Evolutionary conservation across 2,113 vertebrate species (phyloP).

Genomic region (mouse (Mus musculus)): DNA sequence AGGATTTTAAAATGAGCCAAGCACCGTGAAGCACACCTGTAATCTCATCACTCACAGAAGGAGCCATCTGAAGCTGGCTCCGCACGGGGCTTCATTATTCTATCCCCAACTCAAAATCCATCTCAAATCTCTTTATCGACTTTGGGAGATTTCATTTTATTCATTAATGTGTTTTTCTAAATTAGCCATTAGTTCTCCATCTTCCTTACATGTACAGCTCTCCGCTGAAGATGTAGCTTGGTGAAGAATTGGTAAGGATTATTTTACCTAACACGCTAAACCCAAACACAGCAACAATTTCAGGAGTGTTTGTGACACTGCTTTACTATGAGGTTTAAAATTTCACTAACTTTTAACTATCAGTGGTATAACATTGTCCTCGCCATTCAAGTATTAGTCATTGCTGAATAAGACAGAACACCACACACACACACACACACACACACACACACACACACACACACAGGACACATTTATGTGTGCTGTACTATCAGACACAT

Average conservation of each 20-base stretch:
- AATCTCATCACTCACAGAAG: background rate
- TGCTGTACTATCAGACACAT: background rate
- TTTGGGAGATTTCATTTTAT: slow-evolving; percentile 26
- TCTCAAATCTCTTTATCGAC: slow-evolving; percentile 33
- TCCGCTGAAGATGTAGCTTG: slow-evolving; percentile 22
- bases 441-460: background rate
- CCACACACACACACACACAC: background rate
- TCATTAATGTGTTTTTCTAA: slow-evolving; percentile 9
- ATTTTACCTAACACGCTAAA: slow-evolving; percentile 24
- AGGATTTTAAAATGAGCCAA: slow-evolving; percentile 17
- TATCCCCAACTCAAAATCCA: slow-evolving; percentile 15
- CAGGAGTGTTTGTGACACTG: background rate
- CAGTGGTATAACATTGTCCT: slow-evolving; percentile 27
- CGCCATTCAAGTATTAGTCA: slow-evolving; percentile 19
- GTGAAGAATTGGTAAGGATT: background rate
- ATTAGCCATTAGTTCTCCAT: background rate
- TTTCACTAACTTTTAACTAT: slow-evolving; percentile 44
- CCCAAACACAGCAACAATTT: slow-evolving; percentile 30
- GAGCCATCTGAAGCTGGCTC: background rate
- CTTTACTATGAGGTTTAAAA: background rate
- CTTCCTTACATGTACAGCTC: slow-evolving; percentile 21
- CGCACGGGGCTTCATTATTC: background rate
- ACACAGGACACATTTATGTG: background rate
- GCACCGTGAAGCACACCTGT: background rate
- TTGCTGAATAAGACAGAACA: background rate